A percentile compares a stretch with the other conserved stretches of the same genome.
These are phyloP conservation scores for Operophtera brumata DNA, from an alignment of 2,888 invertebrate genomes.

Conservation along the genomic window DNA sequence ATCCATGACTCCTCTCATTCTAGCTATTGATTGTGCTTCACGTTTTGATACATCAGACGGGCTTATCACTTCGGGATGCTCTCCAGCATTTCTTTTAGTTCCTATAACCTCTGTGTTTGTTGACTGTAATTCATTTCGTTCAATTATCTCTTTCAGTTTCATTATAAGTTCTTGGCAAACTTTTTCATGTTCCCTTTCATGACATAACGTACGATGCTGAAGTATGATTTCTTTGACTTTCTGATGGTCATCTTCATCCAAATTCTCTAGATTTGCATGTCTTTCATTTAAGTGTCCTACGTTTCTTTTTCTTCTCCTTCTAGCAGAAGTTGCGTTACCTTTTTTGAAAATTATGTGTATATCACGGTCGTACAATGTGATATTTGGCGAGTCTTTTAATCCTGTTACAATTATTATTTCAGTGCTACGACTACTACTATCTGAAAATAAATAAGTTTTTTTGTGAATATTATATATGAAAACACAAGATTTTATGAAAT, in stretches of 20 bases:
- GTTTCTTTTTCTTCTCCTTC: constrained; percentile 47
- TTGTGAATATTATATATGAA: too few relatives aligned
- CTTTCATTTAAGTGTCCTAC: constrained; percentile 16
- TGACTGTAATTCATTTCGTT: constrained; percentile 11
- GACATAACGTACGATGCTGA: constrained; percentile 58
- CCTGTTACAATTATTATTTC: constrained; percentile 59
- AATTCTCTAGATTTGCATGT: constrained; percentile 30
- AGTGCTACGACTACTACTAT: constrained; percentile 41
- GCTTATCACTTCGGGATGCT: constrained; percentile 6
- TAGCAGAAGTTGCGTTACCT: constrained; percentile 46
- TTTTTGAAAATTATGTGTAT: constrained; percentile 49
- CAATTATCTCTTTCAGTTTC: constrained; percentile 47
- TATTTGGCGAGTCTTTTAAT: constrained; percentile 47
- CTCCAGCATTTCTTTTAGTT: constrained; percentile 9
- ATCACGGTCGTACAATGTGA: constrained; percentile 46
- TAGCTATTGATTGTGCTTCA: constrained; percentile 37
- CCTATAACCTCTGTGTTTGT: constrained; percentile 19
- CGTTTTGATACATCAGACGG: constrained; percentile 45
- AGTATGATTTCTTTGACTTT: constrained; percentile 58
- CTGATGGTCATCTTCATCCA: constrained; percentile 48
- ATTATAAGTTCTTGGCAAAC: constrained; percentile 59
- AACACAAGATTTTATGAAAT: too few relatives aligned
- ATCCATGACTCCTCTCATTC: constrained; percentile 33
- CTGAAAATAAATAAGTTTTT: constrained; percentile 37
- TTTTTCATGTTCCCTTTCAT: constrained; percentile 48